Conservation (phyloP, 2,888 invertebrate species). For the Oligia latruncula region DNA sequence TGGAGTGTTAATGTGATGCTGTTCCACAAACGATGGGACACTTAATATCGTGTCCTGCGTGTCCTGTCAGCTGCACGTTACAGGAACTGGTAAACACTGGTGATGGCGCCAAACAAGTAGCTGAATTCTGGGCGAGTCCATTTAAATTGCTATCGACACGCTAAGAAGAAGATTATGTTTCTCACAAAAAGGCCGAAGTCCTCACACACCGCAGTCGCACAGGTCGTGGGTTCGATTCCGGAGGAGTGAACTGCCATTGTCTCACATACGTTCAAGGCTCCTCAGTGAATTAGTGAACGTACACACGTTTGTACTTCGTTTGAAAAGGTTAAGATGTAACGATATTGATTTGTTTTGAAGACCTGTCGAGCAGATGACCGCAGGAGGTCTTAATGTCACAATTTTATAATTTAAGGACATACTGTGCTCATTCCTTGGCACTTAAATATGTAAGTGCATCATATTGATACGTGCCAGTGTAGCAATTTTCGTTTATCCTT, state of each 20-base stretch:
- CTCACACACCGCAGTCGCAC: conserved; percentile 22
- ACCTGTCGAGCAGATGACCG: conserved; percentile 52
- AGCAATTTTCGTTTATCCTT: conserved; percentile 31
- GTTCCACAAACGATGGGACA: too few relatives aligned
- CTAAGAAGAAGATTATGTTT: background rate
- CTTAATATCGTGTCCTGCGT: too few relatives aligned
- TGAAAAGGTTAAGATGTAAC: conserved; percentile 62
- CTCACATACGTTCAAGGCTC: conserved; percentile 65
- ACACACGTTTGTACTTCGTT: conserved; percentile 50
- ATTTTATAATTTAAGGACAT: conserved; percentile 39
- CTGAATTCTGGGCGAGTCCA: too few relatives aligned
- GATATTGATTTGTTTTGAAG: conserved; percentile 61
- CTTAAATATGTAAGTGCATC: conserved; percentile 24
- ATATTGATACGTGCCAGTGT: conserved; percentile 16
- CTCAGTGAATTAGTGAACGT: conserved; percentile 59
- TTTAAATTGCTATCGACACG: too few relatives aligned
- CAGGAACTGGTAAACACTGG: too few relatives aligned
- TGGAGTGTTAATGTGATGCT: too few relatives aligned
- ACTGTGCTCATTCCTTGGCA: conserved; percentile 28
- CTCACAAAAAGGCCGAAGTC: conserved; percentile 35
- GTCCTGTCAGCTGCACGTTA: too few relatives aligned
- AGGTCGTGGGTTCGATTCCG: conserved; percentile 73
- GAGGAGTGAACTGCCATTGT: conserved; percentile 75
- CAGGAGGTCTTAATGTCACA: conserved; percentile 30
- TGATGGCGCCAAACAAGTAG: too few relatives aligned